Evolutionary conservation across 2,113 vertebrate genomes (phyloP), one percentile per base, ranked within the genome.

Genomic region (Microtus montanus): DNA sequence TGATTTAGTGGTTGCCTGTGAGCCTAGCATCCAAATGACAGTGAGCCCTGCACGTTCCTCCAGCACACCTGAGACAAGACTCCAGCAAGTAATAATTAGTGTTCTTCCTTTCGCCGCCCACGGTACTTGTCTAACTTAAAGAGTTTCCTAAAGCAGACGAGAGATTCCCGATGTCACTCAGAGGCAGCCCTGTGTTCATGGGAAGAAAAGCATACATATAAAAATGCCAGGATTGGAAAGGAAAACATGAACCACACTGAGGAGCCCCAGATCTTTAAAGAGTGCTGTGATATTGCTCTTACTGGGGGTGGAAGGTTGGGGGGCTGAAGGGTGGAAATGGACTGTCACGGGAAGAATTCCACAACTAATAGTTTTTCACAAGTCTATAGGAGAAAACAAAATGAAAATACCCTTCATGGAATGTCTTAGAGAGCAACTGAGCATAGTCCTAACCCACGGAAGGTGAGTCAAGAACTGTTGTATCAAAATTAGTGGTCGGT

Each of bases 61-160:
- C 41, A 74, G 87, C 73, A 33, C 30, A 68, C 79, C 94, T 54
- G 88, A 66, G 95, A 96, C 68, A 35, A 88, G 77, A 33, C 93
- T 93, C 80, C 63, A 92, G 10, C 93, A 87, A 64, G 85, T 75
- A 24, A 80, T 80, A 74, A 94, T 94, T 92, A 94, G 75, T 74
- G 44, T 70, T 80, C 58, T 63, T 73, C 89, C 49, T 71, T 92
- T 33, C 12, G 8, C 91, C 1, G 0, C 79, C 79, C 93, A 68
- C 30, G 63, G 49, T 77, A 73, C 75, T 91, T 74, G 5, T 75
- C 88, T 96, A 89, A 90, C 80, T 66, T 61, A 33, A 86, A 95
- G 93, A 95, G 74, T 44, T 92, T 73, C 94, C 86, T 74, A 58
- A 38, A 87, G 90, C 52, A 83, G 86, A 84, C 1, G 2, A 49